phyloP scores from a whole-genome alignment of 2,113 vertebrate genomes.

The Calidris pygmaea region DNA sequence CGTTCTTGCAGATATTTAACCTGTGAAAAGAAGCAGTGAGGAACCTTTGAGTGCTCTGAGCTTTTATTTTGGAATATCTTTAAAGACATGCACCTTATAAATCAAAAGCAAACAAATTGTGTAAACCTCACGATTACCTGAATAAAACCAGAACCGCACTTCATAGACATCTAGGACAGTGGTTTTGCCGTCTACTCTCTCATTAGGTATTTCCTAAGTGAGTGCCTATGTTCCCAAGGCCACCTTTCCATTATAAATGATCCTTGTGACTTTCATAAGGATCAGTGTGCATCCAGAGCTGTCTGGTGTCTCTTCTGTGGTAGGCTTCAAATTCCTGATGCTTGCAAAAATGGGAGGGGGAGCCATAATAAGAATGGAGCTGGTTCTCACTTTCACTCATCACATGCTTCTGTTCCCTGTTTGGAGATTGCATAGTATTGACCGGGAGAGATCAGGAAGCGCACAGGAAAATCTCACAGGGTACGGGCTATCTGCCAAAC shows the following conservation, averaged over 20 bases:
- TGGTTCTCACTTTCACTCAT: background rate
- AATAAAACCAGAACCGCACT: background rate
- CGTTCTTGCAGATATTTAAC: background rate
- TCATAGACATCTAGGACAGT: background rate
- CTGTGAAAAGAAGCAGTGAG: background rate
- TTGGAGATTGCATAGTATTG: background rate
- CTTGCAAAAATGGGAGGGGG: background rate
- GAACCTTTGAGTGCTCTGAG: background rate
- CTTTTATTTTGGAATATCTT: background rate
- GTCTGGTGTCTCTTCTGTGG: background rate
- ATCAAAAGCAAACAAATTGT: background rate
- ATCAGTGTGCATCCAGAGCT: background rate
- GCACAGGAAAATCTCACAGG: accelerated
- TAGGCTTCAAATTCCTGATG: background rate
- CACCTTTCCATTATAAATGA: background rate
- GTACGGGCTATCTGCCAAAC: background rate
- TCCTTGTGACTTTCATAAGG: background rate
- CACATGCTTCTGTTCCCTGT: background rate
- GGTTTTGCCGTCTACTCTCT: background rate
- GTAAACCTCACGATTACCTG: background rate
- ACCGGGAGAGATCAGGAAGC: background rate
- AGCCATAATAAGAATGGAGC: background rate
- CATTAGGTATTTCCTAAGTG: background rate
- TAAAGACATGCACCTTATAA: background rate
- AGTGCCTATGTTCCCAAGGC: background rate